Conservation (phyloP, 1,140 invertebrate genomes). For the Drosophila sechellia region DNA sequence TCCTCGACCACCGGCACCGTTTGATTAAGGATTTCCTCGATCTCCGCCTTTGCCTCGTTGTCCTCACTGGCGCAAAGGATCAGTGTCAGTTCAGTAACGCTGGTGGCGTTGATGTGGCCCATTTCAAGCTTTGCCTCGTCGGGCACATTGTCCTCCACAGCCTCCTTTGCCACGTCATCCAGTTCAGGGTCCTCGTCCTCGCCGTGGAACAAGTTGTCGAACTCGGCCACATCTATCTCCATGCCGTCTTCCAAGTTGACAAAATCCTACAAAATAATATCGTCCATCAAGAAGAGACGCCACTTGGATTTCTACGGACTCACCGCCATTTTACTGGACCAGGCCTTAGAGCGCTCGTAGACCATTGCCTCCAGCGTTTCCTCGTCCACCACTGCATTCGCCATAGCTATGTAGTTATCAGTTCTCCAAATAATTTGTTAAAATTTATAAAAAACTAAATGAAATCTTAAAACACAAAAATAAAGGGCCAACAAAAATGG, state of each 20-base stretch:
- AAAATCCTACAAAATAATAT: conserved; percentile 15
- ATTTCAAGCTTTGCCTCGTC: conserved; percentile 22
- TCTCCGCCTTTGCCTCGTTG: conserved; percentile 31
- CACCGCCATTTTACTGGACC: conserved; percentile 54
- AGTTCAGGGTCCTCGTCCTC: conserved; percentile 17
- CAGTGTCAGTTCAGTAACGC: conserved; percentile 42
- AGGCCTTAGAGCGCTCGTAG: conserved; percentile 58
- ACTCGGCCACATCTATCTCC: conserved; percentile 4
- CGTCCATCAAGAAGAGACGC: conserved; percentile 7
- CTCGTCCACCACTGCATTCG: conserved; percentile 36
- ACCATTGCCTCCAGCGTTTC: conserved; percentile 47
- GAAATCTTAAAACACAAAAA: neutral
- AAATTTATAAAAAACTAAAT: neutral
- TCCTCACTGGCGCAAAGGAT: conserved; percentile 46
- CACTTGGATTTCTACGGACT: neutral
- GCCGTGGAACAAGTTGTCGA: conserved; percentile 35
- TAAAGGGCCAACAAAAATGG: conserved; percentile 27
- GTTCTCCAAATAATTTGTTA: neutral
- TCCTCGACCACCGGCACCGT: conserved; percentile 70
- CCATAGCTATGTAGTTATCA: conserved; percentile 28
- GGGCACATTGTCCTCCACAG: conserved; percentile 12
- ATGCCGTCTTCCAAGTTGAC: conserved; percentile 10
- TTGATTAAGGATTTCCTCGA: conserved; percentile 63
- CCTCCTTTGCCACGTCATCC: conserved; percentile 33
- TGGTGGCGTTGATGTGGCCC: conserved; percentile 38